Evolutionary conservation across 1,140 invertebrate species (phyloP), one percentile per base, ranked within the genome.

Genomic region (Drosophila albomicans): DNA sequence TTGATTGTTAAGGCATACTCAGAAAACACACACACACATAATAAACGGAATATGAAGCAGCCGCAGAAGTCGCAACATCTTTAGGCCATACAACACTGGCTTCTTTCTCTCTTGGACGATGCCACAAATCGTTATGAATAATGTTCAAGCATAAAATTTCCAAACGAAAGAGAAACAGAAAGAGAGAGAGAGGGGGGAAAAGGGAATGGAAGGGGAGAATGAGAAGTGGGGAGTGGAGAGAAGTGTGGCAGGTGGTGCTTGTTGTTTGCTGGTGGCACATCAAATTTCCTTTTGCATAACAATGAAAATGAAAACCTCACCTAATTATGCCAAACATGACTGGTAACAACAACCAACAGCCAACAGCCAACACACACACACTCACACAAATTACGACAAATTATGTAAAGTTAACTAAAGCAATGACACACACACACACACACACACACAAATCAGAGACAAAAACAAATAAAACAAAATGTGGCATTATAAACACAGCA

Each of bases 111-210:
- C 41, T 32, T 32, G 15, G 43, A 32, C 72, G 20, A 62, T 62
- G 4, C 66, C 82, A 62, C 77, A 79, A 82, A 79, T 73, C 71
- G 68, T 67, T 79, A 73, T 79, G 82, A 82, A 82, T 79, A 79
- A 86, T 72, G 82, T 70, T 49, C 25, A 58, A 66, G 61, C 56
- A 46, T 57, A 63, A 76, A 73, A 81, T 74, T 75, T 51, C 11
- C 56, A 66, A 11, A 43, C 16, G 11, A 32, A 6, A 28, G 11
- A 5, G 15, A 15, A 28, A 43, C 10, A 15, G 32, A 7, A 13
- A n/a, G 8, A 38, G 45, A 20, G 10, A 20, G 1, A 6, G 6
- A 25, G n/a, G 11, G 8, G 5, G 8, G 2, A 7, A 4, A 32
- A 28, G 13, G 15, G 0, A n/a, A 8, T 1, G 11, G n/a, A 8